phyloP scores from a whole-genome alignment of 2,113 vertebrate species.

The Periophthalmodon schlosseri region DNA sequence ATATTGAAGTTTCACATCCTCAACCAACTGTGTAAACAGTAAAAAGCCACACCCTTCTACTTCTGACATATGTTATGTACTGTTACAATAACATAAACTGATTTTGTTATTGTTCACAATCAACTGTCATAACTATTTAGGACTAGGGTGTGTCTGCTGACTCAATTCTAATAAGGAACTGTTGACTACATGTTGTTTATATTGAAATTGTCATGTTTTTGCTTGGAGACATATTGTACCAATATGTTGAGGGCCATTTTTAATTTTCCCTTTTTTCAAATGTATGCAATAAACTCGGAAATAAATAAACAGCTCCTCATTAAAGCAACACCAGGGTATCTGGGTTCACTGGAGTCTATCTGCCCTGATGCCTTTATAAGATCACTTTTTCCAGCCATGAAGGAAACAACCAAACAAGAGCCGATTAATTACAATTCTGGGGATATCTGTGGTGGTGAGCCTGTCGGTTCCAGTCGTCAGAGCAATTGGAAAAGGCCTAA shows the following conservation, averaged over 20 bases:
- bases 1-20: background rate
- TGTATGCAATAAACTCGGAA: background rate
- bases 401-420: slow-evolving; percentile 67
- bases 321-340: slow-evolving; percentile 21
- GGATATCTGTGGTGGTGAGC: slow-evolving; percentile 63
- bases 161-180: background rate
- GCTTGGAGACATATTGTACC: background rate
- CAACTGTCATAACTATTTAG: background rate
- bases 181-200: background rate
- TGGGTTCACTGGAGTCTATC: slow-evolving; percentile 52
- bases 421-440: slow-evolving; percentile 67
- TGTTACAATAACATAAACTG: background rate
- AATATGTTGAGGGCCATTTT: slow-evolving; percentile 28
- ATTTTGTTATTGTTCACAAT: background rate
- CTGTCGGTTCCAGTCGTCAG: slow-evolving; percentile 62
- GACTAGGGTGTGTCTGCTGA: background rate
- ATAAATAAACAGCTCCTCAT: slow-evolving; percentile 9
- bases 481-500: slow-evolving; percentile 59
- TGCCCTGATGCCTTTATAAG: slow-evolving; percentile 37
- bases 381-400: slow-evolving; percentile 66
- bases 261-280: background rate
- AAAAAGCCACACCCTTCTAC: background rate
- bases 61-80: background rate
- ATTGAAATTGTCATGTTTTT: background rate
- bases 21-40: background rate